phyloP scores from a whole-genome alignment of 1,140 invertebrate genomes.

The Drosophila serrata region DNA sequence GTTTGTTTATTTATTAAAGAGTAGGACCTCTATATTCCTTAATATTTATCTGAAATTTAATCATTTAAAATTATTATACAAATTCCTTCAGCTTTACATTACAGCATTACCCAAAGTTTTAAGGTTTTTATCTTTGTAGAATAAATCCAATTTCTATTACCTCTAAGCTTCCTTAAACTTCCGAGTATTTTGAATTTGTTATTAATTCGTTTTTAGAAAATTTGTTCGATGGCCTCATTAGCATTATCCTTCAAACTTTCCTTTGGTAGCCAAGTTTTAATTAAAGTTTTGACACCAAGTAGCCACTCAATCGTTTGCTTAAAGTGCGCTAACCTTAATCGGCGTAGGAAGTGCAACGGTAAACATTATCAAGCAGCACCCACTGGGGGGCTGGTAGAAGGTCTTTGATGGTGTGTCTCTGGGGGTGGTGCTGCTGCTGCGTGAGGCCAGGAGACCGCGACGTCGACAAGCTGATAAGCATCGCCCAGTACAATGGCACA shows the following conservation, averaged over 20 bases:
- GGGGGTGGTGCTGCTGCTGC: constrained; percentile 42
- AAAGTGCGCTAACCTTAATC: constrained; percentile 53
- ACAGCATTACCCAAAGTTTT: too few relatives aligned
- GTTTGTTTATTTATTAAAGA: not conserved
- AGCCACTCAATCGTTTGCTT: constrained; percentile 22
- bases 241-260: not conserved
- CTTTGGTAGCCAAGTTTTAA: constrained; percentile 8
- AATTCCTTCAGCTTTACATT: too few relatives aligned
- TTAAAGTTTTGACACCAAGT: constrained; percentile 35
- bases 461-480: constrained; percentile 74
- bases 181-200: not conserved
- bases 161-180: not conserved
- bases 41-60: too few relatives aligned
- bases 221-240: not conserved
- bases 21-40: too few relatives aligned
- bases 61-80: not conserved
- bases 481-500: constrained; percentile 65
- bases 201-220: not conserved
- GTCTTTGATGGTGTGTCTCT: not conserved
- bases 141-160: not conserved
- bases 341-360: constrained; percentile 74
- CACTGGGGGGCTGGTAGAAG: constrained; percentile 16
- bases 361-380: constrained; percentile 68
- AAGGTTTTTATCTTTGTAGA: too few relatives aligned
- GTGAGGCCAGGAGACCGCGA: constrained; percentile 64